These are phyloP conservation scores for Bubo bubo DNA, from an alignment of 2,113 vertebrate species.

Conservation along the genomic window DNA sequence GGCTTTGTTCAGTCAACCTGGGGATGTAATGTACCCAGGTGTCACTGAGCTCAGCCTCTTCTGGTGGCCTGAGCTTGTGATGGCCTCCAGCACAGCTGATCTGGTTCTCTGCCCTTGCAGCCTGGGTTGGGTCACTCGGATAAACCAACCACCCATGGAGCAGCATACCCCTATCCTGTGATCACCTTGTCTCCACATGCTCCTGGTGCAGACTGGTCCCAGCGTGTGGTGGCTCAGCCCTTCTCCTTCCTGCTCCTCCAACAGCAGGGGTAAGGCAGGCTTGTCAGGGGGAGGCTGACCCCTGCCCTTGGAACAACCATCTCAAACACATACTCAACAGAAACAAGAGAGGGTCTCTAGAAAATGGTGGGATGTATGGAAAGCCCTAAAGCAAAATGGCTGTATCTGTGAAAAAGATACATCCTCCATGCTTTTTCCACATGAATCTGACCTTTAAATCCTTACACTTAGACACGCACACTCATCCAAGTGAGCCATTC, in stretches of 20 bases:
- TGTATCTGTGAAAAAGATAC: background rate
- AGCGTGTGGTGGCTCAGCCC: fast-evolving
- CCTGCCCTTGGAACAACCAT: background rate
- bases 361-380: background rate
- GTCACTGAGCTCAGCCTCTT: background rate
- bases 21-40: background rate
- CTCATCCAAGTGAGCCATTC: background rate
- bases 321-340: background rate
- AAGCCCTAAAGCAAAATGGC: background rate
- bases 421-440: background rate
- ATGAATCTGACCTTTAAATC: background rate
- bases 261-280: background rate
- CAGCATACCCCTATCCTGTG: background rate
- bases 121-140: background rate
- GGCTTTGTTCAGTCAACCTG: background rate
- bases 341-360: background rate
- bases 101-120: background rate
- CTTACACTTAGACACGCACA: background rate
- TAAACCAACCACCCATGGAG: background rate
- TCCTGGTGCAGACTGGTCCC: background rate
- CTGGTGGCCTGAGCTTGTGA: background rate
- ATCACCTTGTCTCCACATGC: background rate
- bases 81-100: background rate
- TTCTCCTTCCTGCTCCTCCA: background rate
- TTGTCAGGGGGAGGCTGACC: background rate